Evolutionary conservation across 2,113 vertebrate species (phyloP), one percentile per base, ranked within the genome.

Genomic region (Mormoops blainvillei): DNA sequence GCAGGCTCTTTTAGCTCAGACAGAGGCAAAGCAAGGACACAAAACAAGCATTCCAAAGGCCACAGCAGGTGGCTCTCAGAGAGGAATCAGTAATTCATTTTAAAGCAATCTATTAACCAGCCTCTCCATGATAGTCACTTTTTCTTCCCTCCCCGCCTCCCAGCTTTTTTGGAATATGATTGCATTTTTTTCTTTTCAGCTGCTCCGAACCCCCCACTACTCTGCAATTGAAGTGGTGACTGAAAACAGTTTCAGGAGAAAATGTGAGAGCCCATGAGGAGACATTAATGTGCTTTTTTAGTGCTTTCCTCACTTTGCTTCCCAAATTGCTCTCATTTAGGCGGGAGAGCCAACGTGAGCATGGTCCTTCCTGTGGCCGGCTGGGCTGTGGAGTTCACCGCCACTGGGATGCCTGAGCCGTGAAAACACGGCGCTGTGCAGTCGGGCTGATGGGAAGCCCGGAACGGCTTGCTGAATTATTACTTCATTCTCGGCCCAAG

Each of bases 391-490:
- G 83, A 41, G 67, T 33, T 91, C 84, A 91, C 26, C 50, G n/a
- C 52, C 48, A 1, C 85, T 56, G 88, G 92, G 87, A 97, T 88
- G 90, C 91, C 76, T 74, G 89, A 50, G 63, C 89, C 38, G 3
- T 82, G 95, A 94, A 45, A 70, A 88, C 70, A 58, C 7, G 8
- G 41, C 2, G 11, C 86, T 74, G 91, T 67, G 95, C 84, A 63
- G 88, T 1, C 2, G 0, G 56, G 50, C 83, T 68, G 92, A 67
- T 86, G 95, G 73, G 28, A 92, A 89, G 87, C 73, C 86, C 61
- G 0, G 73, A 84, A 36, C 96, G 91, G 96, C 96, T 78, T 92
- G 91, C 93, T 97, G 95, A 98, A 76, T 97, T 98, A 97, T 93
- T 78, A 61, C 96, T 94, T 90, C 83, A 86, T 87, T 94, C 95